Conservation (phyloP, 2,797 vertebrate genomes). For the Pseudochromis fuscus region DNA sequence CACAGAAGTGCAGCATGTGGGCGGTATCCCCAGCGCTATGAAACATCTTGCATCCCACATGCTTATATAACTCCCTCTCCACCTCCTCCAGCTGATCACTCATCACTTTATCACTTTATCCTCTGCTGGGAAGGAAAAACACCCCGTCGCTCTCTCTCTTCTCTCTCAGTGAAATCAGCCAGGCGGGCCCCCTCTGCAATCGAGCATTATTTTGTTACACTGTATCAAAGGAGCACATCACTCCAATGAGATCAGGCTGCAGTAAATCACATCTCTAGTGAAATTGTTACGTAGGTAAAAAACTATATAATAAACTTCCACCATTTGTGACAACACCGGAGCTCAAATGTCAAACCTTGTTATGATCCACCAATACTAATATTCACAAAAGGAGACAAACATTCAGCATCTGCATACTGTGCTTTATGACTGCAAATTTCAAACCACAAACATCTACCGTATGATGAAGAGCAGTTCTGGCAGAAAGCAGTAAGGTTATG, state of each 20-base stretch:
- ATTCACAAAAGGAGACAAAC: slow-evolving; percentile 27
- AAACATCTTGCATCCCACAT: slow-evolving; percentile 85
- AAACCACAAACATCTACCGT: neutral
- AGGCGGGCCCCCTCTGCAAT: slow-evolving; percentile 52
- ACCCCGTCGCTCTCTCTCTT: slow-evolving; percentile 31
- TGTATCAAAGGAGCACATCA: slow-evolving; percentile 62
- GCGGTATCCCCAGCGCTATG: slow-evolving; percentile 73
- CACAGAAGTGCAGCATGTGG: slow-evolving; percentile 67
- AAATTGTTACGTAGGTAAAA: slow-evolving; percentile 48
- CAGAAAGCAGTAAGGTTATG: neutral
- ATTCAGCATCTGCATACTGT: slow-evolving; percentile 16
- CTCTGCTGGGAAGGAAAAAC: slow-evolving; percentile 67
- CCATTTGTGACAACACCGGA: slow-evolving; percentile 37
- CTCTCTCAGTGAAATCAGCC: slow-evolving; percentile 52
- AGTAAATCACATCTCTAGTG: slow-evolving; percentile 41
- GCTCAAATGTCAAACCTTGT: slow-evolving; percentile 45
- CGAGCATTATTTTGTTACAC: slow-evolving; percentile 54
- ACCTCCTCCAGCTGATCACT: slow-evolving; percentile 81
- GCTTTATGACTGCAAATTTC: slow-evolving; percentile 1
- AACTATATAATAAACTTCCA: slow-evolving; percentile 42
- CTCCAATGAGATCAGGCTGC: slow-evolving; percentile 43
- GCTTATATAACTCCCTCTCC: slow-evolving; percentile 84
- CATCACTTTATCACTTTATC: slow-evolving; percentile 75
- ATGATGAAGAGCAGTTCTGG: neutral
- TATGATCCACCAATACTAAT: slow-evolving; percentile 21